phyloP scores from a whole-genome alignment of 2,113 vertebrate species.

The Elgaria multicarinata region DNA sequence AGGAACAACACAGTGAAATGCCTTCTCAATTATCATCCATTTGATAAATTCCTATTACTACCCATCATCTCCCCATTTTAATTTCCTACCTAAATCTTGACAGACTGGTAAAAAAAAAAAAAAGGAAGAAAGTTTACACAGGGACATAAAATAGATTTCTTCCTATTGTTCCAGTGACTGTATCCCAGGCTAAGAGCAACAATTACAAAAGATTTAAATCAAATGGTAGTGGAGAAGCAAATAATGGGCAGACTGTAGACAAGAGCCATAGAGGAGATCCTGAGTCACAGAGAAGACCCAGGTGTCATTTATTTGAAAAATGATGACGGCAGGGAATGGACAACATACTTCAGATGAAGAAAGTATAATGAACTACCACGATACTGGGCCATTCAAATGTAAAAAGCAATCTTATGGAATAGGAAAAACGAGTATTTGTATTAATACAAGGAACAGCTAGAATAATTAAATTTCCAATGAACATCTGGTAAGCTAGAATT shows the following conservation, averaged over 20 bases:
- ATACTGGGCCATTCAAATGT: neutral
- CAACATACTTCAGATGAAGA: neutral
- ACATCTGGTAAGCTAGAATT: neutral
- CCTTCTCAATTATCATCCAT: neutral
- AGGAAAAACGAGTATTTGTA: neutral
- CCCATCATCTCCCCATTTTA: neutral
- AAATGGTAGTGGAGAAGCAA: no score
- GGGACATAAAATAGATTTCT: neutral
- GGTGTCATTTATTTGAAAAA: no score
- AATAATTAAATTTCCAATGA: neutral
- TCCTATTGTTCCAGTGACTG: neutral
- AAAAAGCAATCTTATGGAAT: neutral
- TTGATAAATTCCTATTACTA: neutral
- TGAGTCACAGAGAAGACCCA: no score
- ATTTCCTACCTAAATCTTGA: neutral
- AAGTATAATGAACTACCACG: neutral
- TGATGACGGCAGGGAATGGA: neutral
- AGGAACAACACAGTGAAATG: neutral
- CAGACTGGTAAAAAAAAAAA: neutral
- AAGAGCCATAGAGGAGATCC: no score
- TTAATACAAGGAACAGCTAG: neutral
- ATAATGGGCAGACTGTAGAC: no score
- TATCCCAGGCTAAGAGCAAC: neutral
- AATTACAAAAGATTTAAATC: no score
- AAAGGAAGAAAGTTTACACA: neutral